Evolutionary conservation across 2,797 vertebrate species (phyloP).

Genomic region (Betta splendens): DNA sequence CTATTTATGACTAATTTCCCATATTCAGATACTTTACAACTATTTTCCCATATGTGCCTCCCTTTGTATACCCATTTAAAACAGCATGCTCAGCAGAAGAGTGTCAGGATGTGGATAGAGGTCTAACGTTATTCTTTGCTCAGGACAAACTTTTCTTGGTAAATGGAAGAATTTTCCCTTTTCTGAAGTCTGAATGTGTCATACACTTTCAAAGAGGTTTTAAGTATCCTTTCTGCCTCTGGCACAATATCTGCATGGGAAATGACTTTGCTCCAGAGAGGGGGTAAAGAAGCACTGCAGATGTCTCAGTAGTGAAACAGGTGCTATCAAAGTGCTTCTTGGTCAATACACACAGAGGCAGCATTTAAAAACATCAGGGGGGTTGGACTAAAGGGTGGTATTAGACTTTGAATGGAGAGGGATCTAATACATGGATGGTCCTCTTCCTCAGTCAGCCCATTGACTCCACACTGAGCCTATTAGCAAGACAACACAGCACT

Average conservation of each 20-base stretch:
- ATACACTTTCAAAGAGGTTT: not conserved
- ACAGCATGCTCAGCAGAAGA: too few relatives aligned
- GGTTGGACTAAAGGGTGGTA: slow-evolving; percentile 66
- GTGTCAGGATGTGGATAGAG: too few relatives aligned
- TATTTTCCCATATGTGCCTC: too few relatives aligned
- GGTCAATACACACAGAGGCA: slow-evolving; percentile 78
- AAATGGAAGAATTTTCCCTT: too few relatives aligned
- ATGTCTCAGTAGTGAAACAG: slow-evolving; percentile 67
- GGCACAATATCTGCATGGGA: not conserved
- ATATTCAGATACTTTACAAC: too few relatives aligned
- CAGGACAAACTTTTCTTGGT: too few relatives aligned
- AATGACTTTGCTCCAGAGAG: not conserved
- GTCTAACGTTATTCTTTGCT: too few relatives aligned
- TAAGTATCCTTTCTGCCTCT: not conserved
- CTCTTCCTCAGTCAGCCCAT: slow-evolving; percentile 81
- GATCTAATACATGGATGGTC: slow-evolving; percentile 81
- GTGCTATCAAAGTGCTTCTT: slow-evolving; percentile 80
- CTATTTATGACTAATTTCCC: too few relatives aligned
- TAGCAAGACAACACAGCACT: slow-evolving; percentile 85
- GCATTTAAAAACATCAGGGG: slow-evolving; percentile 82
- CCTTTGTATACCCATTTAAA: too few relatives aligned
- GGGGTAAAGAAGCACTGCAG: slow-evolving; percentile 17
- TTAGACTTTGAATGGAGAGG: slow-evolving; percentile 85
- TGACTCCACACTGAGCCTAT: slow-evolving; percentile 84
- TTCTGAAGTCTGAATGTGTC: not conserved